phyloP scores from a whole-genome alignment of 2,888 invertebrate species.

The Orthonychiurus folsomi region DNA sequence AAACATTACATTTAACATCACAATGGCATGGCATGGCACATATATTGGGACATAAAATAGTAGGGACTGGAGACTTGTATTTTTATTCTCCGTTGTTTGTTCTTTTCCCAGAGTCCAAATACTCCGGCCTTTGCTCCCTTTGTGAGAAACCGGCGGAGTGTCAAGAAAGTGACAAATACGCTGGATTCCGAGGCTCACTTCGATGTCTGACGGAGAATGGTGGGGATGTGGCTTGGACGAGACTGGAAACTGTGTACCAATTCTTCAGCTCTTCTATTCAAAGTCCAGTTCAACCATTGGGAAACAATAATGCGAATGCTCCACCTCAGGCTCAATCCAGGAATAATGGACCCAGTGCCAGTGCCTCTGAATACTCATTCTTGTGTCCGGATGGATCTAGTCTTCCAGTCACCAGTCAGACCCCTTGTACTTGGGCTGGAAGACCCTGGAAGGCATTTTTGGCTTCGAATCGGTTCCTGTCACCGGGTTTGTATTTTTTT shows the following conservation, averaged over 20 bases:
- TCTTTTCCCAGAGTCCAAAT: conserved; percentile 55
- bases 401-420: conserved; percentile 55
- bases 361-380: conserved; percentile 55
- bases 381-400: conserved; percentile 70
- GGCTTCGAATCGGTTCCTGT: conserved; percentile 29
- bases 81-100: too few relatives aligned
- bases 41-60: too few relatives aligned
- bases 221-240: conserved; percentile 79
- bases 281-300: neutral
- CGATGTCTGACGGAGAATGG: conserved; percentile 69
- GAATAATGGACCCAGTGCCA: conserved; percentile 14
- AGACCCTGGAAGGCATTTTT: conserved; percentile 61
- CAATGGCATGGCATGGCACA: too few relatives aligned
- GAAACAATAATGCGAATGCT: neutral
- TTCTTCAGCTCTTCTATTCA: conserved; percentile 23
- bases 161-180: conserved; percentile 71
- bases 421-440: conserved; percentile 70
- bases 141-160: conserved; percentile 68
- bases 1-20: too few relatives aligned
- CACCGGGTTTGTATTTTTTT: too few relatives aligned
- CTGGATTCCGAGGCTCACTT: conserved; percentile 78
- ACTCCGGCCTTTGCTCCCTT: conserved; percentile 65
- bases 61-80: too few relatives aligned
- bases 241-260: conserved; percentile 59
- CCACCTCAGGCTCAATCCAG: neutral